Conservation (phyloP, 2,797 vertebrate genomes). For the Catostomus latipinnis region DNA sequence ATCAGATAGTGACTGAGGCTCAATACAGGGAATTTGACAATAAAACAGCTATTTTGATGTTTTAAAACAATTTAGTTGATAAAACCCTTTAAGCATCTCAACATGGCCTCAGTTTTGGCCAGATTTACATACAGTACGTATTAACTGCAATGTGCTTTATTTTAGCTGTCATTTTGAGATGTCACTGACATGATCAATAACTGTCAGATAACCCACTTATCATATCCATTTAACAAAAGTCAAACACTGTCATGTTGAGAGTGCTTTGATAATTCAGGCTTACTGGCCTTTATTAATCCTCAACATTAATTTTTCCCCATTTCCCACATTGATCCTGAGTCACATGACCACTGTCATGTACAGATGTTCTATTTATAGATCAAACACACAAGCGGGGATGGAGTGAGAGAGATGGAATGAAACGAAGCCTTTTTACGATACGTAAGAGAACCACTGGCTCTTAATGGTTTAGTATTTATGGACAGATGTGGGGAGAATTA, state of each 20-base stretch:
- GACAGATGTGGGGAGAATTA: constrained; percentile 73
- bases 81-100: too few relatives aligned
- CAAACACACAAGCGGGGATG: background rate
- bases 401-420: constrained; percentile 60
- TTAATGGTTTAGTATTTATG: constrained; percentile 75
- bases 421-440: constrained; percentile 66
- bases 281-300: constrained; percentile 7
- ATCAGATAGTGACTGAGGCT: background rate
- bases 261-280: constrained; percentile 18
- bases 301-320: background rate
- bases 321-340: constrained; percentile 30
- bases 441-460: constrained; percentile 62
- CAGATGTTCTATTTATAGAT: constrained; percentile 28
- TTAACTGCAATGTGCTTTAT: background rate
- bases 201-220: background rate
- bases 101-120: too few relatives aligned
- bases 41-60: background rate
- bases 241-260: background rate
- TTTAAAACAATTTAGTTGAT: background rate
- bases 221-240: background rate
- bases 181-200: background rate
- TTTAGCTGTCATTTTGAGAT: background rate
- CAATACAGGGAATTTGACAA: background rate
- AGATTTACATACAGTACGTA: background rate
- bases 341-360: constrained; percentile 26